Conservation (phyloP, 2,797 vertebrate species). For the Pipistrellus nathusii region DNA sequence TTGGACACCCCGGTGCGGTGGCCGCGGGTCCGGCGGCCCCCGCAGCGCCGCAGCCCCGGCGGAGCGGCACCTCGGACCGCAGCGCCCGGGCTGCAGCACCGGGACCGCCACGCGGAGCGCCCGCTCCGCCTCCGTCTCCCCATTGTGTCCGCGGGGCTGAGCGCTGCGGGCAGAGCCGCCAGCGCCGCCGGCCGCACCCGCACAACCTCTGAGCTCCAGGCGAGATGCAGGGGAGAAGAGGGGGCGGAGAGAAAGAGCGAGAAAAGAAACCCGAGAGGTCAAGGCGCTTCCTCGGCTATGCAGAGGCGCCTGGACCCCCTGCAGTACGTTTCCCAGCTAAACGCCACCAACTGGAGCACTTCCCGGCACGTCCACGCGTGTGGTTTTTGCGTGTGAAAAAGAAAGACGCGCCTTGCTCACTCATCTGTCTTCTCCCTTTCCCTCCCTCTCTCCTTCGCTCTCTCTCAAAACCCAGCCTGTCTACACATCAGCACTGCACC, state of each 20-base stretch:
- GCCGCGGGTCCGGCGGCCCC: background rate
- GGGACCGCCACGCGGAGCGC: background rate
- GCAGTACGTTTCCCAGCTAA: constrained; percentile 61
- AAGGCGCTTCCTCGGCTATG: constrained; percentile 29
- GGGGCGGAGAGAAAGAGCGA: background rate
- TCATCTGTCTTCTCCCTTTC: background rate
- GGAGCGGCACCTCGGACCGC: background rate
- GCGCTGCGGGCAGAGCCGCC: background rate
- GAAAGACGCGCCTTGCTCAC: constrained; percentile 4
- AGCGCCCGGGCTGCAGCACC: background rate
- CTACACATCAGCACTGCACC: background rate
- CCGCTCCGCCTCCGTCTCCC: constrained; percentile 22
- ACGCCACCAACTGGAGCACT: constrained; percentile 64
- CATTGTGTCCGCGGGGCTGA: constrained; percentile 81
- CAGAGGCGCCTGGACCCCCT: constrained; percentile 42
- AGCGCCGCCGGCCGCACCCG: background rate
- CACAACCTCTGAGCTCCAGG: background rate
- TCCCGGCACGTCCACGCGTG: constrained; percentile 43
- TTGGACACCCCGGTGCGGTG: accelerated
- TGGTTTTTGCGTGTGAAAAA: constrained; percentile 59
- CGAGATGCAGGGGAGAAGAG: no score
- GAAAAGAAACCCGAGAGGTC: background rate
- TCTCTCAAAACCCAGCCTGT: background rate
- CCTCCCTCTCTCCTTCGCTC: background rate
- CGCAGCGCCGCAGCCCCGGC: background rate